Evolutionary conservation across 2,888 invertebrate genomes (phyloP).

Genomic region (Nymphalis urticae): DNA sequence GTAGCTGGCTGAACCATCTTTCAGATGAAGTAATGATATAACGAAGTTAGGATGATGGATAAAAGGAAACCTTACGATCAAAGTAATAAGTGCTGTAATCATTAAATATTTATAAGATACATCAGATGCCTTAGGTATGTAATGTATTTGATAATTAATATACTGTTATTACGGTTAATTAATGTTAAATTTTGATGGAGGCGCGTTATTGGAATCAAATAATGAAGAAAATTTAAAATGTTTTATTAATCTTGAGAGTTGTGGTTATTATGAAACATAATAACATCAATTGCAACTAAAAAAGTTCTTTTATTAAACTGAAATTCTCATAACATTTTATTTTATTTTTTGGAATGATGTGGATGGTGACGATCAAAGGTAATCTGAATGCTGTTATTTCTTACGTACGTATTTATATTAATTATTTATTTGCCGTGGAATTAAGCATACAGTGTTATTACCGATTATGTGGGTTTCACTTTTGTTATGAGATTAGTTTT

Average conservation of each 20-base stretch:
- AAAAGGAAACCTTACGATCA: not conserved
- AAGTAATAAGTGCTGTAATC: conserved; percentile 1
- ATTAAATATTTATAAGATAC: not conserved
- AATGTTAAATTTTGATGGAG: not conserved
- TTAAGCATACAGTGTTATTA: no score
- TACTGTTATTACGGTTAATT: conserved; percentile 3
- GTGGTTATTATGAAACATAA: no score
- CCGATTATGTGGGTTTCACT: no score
- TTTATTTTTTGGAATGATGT: no score
- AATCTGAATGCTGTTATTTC: no score
- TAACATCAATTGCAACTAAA: no score
- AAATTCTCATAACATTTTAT: no score
- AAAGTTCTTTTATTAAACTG: no score
- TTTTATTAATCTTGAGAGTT: not conserved
- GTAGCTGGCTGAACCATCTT: conserved; percentile 23
- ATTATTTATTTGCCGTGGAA: no score
- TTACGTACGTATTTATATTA: no score
- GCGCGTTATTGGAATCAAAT: not conserved
- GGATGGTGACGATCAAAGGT: no score
- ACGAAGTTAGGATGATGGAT: conserved; percentile 34
- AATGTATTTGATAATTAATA: conserved; percentile 4
- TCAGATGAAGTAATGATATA: conserved; percentile 33
- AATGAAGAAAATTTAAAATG: not conserved
- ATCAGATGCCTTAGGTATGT: not conserved
- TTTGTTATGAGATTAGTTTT: no score